Percentiles rank a stretch among this genome's conserved stretches.
phyloP scores from a whole-genome alignment of 2,113 vertebrate species.

The Emydura subglobosa region DNA sequence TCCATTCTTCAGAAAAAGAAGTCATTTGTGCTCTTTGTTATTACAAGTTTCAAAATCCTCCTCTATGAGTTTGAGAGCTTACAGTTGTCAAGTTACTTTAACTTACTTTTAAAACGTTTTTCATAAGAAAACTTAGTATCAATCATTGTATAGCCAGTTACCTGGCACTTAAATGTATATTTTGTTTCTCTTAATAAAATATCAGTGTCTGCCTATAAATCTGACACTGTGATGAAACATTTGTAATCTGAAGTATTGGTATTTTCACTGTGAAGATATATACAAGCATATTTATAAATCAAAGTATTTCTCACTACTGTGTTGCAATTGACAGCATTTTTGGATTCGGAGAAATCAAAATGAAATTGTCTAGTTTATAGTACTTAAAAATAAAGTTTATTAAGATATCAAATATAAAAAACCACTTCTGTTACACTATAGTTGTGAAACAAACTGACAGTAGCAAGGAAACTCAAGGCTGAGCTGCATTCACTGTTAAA shows the following conservation, averaged over 20 bases:
- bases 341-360: not conserved
- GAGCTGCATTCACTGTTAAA: not conserved
- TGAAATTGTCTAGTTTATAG: not conserved
- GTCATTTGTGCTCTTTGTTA: not conserved
- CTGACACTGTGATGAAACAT: slow-evolving; percentile 16
- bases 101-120: too few relatives aligned
- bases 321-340: not conserved
- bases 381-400: not conserved
- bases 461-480: not conserved
- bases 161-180: not conserved
- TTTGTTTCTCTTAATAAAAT: slow-evolving; percentile 45
- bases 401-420: not conserved
- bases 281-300: slow-evolving; percentile 16
- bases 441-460: not conserved
- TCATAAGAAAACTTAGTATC: not conserved
- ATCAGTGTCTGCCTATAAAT: not conserved
- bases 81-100: not conserved
- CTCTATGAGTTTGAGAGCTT: not conserved
- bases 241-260: not conserved
- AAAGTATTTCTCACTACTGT: slow-evolving; percentile 22
- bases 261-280: slow-evolving; percentile 26
- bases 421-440: not conserved
- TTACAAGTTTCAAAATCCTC: not conserved
- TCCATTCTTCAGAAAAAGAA: not conserved
- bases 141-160: not conserved